A percentile compares a stretch with the other conserved stretches of the same genome.
Conservation (phyloP, 2,888 invertebrate genomes). For the Alcis repandata region DNA sequence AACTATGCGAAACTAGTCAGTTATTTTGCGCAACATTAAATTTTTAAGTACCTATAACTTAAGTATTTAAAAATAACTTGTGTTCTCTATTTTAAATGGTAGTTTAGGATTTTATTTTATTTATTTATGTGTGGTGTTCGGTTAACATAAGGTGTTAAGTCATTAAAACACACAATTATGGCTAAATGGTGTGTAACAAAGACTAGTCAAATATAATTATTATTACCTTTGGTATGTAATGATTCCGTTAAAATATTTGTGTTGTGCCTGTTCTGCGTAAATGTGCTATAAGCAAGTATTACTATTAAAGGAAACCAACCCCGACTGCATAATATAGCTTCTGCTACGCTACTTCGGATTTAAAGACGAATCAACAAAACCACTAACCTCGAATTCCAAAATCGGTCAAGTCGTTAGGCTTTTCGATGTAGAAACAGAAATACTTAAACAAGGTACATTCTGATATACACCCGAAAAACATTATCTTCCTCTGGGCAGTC, state of each 20-base stretch:
- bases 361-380: too few relatives aligned
- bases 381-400: too few relatives aligned
- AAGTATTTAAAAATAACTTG: conserved; percentile 81
- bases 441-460: too few relatives aligned
- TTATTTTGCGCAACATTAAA: conserved; percentile 86
- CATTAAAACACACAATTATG: conserved; percentile 68
- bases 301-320: too few relatives aligned
- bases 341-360: too few relatives aligned
- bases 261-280: conserved; percentile 61
- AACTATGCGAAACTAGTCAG: conserved; percentile 87
- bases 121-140: conserved; percentile 86
- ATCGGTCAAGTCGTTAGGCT: too few relatives aligned
- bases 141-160: conserved; percentile 77
- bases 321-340: too few relatives aligned
- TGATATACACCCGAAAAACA: too few relatives aligned
- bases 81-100: conserved; percentile 83
- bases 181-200: conserved; percentile 76
- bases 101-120: conserved; percentile 82
- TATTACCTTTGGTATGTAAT: conserved; percentile 67
- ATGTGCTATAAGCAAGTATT: conserved; percentile 41
- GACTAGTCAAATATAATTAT: conserved; percentile 80
- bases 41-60: conserved; percentile 75
- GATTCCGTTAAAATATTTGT: conserved; percentile 60
- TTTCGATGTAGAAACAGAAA: too few relatives aligned
- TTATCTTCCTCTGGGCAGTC: too few relatives aligned